Conservation (phyloP, 1,140 invertebrate genomes). For the Bombus picipes region DNA sequence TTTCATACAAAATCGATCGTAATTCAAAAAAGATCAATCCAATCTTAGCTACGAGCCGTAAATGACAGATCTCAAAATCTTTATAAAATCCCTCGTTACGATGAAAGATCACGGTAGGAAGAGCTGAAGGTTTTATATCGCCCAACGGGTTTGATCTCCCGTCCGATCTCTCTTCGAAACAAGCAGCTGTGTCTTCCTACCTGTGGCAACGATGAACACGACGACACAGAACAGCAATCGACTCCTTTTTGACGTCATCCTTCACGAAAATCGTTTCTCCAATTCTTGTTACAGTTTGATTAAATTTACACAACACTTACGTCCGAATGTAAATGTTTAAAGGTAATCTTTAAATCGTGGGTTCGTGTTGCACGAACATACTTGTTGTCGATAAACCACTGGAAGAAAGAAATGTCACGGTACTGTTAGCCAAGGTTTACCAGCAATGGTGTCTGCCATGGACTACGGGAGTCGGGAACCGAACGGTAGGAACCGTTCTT, state of each 20-base stretch:
- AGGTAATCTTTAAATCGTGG: not conserved
- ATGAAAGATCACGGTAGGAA: not conserved
- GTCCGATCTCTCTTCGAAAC: not conserved
- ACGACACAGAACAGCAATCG: slow-evolving; percentile 71
- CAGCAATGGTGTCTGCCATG: slow-evolving; percentile 61
- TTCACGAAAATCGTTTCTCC: not conserved
- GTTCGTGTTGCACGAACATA: not conserved
- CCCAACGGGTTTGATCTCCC: not conserved
- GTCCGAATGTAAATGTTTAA: not conserved
- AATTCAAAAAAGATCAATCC: not conserved
- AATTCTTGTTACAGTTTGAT: not conserved
- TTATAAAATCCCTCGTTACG: not conserved
- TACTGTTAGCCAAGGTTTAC: slow-evolving; percentile 57
- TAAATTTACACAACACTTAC: slow-evolving; percentile 12
- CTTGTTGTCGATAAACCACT: slow-evolving; percentile 61
- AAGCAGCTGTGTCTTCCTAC: slow-evolving; percentile 61
- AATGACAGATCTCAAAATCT: not conserved
- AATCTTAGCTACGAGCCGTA: not conserved
- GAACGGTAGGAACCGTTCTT: slow-evolving; percentile 66
- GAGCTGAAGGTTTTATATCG: not conserved
- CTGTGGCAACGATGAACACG: slow-evolving; percentile 66
- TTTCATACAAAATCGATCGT: not conserved
- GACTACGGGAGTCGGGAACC: slow-evolving; percentile 53
- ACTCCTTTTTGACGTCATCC: slow-evolving; percentile 67
- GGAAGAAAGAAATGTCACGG: slow-evolving; percentile 61